Percentiles rank a stretch among this genome's conserved stretches.
Evolutionary conservation across 2,113 vertebrate species (phyloP).

Genomic region (Hippocampus zosterae): DNA sequence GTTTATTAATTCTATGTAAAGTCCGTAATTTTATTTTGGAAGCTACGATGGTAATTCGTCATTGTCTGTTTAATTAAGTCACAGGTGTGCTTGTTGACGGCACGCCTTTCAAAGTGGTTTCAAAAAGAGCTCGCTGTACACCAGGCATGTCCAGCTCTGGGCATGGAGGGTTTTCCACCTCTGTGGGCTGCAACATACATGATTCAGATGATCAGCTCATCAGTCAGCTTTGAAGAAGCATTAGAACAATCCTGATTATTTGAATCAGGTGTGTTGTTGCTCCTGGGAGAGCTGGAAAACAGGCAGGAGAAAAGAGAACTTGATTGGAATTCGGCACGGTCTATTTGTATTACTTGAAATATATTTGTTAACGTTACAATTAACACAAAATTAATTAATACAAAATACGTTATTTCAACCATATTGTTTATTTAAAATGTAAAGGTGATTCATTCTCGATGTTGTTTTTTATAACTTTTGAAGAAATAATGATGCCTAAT

Average conservation of each 20-base stretch:
- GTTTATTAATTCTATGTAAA: not conserved
- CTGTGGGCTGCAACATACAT: too few relatives aligned
- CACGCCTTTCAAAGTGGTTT: not conserved
- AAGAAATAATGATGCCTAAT: not conserved
- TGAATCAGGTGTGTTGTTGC: too few relatives aligned
- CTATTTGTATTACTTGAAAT: not conserved
- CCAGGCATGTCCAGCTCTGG: too few relatives aligned
- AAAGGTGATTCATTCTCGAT: not conserved
- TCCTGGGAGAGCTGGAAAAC: too few relatives aligned
- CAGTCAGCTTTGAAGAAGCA: too few relatives aligned
- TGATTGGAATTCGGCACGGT: not conserved
- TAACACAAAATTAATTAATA: not conserved
- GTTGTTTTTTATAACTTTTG: not conserved
- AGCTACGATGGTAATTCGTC: not conserved
- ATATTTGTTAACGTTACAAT: not conserved
- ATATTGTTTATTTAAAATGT: not conserved
- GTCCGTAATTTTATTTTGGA: constrained; percentile 50
- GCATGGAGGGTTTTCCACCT: too few relatives aligned
- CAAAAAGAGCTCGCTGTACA: not conserved
- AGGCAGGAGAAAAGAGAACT: too few relatives aligned
- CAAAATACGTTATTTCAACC: not conserved
- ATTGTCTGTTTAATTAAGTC: not conserved
- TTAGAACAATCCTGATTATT: too few relatives aligned
- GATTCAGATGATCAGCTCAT: too few relatives aligned
- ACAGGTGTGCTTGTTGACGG: not conserved